Evolutionary conservation across 1,140 invertebrate genomes (phyloP).

Genomic region (Lasioglossum albipes): DNA sequence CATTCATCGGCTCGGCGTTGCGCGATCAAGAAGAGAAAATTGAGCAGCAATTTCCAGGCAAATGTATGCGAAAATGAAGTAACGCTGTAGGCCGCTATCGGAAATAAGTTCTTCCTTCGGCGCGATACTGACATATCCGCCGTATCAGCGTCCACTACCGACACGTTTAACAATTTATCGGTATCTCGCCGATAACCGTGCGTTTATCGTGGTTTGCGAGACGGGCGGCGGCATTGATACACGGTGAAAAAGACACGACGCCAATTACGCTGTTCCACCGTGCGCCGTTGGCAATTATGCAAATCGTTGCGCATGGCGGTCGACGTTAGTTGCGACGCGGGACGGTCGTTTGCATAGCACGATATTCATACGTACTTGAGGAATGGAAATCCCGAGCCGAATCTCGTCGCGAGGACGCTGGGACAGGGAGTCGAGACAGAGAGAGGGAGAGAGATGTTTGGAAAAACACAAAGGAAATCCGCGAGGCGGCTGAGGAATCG

Average conservation of each 20-base stretch:
- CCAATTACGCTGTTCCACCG: constrained; percentile 15
- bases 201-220: not conserved
- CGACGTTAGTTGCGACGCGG: constrained; percentile 16
- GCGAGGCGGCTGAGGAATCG: not conserved
- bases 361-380: constrained; percentile 40
- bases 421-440: not conserved
- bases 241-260: constrained; percentile 8
- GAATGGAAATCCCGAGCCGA: constrained; percentile 36
- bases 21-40: too few species aligned
- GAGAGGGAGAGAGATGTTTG: too few species aligned
- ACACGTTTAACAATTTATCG: not conserved
- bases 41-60: too few species aligned
- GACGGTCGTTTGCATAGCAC: constrained; percentile 48
- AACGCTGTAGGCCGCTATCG: too few species aligned
- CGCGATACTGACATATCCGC: too few species aligned
- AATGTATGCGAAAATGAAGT: too few species aligned
- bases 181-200: not conserved
- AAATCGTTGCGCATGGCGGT: constrained; percentile 15
- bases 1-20: too few species aligned
- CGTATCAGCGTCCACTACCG: too few species aligned
- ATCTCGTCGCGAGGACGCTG: not conserved
- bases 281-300: constrained; percentile 40
- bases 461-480: not conserved
- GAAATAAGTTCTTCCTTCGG: too few species aligned
- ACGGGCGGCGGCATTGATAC: not conserved